Evolutionary conservation across 2,888 invertebrate species (phyloP).

Genomic region (Calliphora vomitoria): DNA sequence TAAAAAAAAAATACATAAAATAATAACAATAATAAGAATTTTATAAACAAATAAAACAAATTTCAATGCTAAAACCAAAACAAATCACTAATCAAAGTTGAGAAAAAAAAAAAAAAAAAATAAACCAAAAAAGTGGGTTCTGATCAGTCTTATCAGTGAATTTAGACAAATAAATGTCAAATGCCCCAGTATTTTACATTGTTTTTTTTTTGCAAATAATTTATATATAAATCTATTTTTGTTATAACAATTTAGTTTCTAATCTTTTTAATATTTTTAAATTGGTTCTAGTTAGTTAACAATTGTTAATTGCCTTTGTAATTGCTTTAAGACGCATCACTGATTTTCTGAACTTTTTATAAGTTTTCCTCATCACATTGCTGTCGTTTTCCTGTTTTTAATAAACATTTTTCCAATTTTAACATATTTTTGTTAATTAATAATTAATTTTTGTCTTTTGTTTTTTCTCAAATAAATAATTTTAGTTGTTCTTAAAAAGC

Average conservation of each 20-base stretch:
- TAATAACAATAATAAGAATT: conserved; percentile 27
- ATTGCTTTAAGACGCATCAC: conserved; percentile 81
- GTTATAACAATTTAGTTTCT: conserved; percentile 31
- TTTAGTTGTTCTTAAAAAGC: neutral
- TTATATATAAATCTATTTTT: conserved; percentile 16
- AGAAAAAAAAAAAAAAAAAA: neutral
- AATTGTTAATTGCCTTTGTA: conserved; percentile 82
- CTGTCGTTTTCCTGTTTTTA: conserved; percentile 47
- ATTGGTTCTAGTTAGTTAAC: conserved; percentile 83
- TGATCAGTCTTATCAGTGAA: conserved; percentile 54
- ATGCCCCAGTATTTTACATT: neutral
- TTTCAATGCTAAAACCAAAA: conserved; percentile 58
- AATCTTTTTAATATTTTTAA: conserved; percentile 75
- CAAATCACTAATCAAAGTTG: conserved; percentile 35
- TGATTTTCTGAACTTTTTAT: conserved; percentile 71
- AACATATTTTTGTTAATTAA: conserved; percentile 18
- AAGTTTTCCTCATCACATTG: neutral
- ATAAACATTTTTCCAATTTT: conserved; percentile 21
- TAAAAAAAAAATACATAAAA: conserved; percentile 27
- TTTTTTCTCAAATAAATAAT: neutral
- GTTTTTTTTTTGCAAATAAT: conserved; percentile 27
- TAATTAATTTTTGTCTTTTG: conserved; percentile 17
- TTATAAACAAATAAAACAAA: conserved; percentile 35
- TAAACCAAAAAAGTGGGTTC: neutral
- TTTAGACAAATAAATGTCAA: conserved; percentile 59